Conservation (phyloP, 2,113 vertebrate genomes). For the Sorex araneus region DNA sequence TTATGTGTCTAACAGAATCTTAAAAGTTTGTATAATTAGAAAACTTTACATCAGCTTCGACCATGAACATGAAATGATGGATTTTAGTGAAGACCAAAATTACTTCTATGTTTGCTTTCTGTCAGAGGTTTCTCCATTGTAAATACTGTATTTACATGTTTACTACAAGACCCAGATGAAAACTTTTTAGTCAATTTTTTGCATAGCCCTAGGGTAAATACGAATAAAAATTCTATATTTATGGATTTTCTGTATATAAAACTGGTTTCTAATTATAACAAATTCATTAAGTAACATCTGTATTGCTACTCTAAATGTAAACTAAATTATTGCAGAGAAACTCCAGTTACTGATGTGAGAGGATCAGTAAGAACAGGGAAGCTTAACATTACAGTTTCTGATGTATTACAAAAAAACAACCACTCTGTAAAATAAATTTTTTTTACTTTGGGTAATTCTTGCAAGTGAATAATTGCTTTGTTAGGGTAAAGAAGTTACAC, state of each 20-base stretch:
- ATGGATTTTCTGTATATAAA: conserved; percentile 83
- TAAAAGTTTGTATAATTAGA: conserved; percentile 75
- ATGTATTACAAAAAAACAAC: conserved; percentile 73
- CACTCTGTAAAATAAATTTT: conserved; percentile 84
- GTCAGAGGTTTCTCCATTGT: conserved; percentile 74
- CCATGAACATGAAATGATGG: conserved; percentile 66
- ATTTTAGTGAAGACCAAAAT: conserved; percentile 76
- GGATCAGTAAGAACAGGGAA: conserved; percentile 67
- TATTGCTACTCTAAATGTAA: conserved; percentile 79
- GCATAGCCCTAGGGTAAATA: conserved; percentile 76
- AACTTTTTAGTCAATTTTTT: conserved; percentile 81
- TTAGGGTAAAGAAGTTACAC: conserved; percentile 56
- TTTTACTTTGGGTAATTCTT: conserved; percentile 85
- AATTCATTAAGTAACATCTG: conserved; percentile 75
- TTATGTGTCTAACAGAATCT: conserved; percentile 82
- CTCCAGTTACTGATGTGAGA: conserved; percentile 61
- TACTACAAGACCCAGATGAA: conserved; percentile 78
- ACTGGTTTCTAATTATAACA: conserved; percentile 83
- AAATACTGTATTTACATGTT: conserved; percentile 77
- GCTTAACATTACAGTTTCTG: conserved; percentile 23
- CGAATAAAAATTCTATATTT: conserved; percentile 84
- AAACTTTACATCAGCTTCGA: conserved; percentile 70
- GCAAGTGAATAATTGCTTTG: conserved; percentile 78
- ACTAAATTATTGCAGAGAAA: conserved; percentile 75
- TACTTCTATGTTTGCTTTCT: conserved; percentile 74